Evolutionary conservation across 2,888 invertebrate genomes (phyloP).

Genomic region (Muschampia staudingeri): DNA sequence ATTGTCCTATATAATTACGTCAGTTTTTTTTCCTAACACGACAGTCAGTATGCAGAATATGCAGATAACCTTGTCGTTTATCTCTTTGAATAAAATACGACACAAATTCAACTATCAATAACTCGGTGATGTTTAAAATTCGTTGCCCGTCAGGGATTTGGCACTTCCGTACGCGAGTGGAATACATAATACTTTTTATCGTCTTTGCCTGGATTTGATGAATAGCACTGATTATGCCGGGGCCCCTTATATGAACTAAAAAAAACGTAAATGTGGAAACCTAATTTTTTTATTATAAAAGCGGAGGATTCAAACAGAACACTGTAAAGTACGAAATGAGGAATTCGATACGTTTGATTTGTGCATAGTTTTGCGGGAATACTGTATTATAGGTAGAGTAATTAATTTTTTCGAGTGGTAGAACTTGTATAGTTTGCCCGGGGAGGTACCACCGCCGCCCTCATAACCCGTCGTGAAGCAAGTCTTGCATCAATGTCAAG

Average conservation of each 20-base stretch:
- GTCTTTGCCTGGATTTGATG: constrained; percentile 54
- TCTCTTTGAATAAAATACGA: constrained; percentile 76
- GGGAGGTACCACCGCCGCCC: too few species aligned
- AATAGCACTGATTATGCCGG: constrained; percentile 13
- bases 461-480: too few species aligned
- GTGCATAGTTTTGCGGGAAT: too few species aligned
- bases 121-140: constrained; percentile 82
- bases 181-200: constrained; percentile 83
- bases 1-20: constrained; percentile 3
- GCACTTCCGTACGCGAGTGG: constrained; percentile 82
- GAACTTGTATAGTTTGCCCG: too few species aligned
- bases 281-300: too few species aligned
- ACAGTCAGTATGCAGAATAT: not conserved
- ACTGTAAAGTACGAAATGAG: not conserved
- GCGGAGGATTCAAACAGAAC: too few species aligned
- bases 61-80: constrained; percentile 59
- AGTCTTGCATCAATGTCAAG: too few species aligned
- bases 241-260: not conserved
- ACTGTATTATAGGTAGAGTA: too few species aligned
- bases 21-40: constrained; percentile 9
- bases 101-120: constrained; percentile 71
- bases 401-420: too few species aligned
- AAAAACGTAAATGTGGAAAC: not conserved
- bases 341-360: too few species aligned
- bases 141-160: constrained; percentile 84